Base-by-base conservation (phyloP, 2,113 vertebrate species). In the Diglossa brunneiventris region DNA sequence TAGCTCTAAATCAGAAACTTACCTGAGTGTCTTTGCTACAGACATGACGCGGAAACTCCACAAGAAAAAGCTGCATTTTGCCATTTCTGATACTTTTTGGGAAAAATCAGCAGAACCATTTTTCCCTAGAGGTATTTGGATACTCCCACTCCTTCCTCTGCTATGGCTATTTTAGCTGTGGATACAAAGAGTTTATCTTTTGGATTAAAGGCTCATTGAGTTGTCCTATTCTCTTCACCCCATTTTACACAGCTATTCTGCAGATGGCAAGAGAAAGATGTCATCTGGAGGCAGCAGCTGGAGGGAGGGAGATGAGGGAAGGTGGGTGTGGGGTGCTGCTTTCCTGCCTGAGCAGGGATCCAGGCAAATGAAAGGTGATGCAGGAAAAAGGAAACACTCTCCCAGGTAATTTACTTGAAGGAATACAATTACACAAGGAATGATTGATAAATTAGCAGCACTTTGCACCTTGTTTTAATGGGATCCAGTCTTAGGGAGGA, bases 391-490 rank as follows among this genome's bases (percentile, higher is more conserved):
- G 80, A 89, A 93, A 90, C 41, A 11, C 87, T 97, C 94, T 97
- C 81, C 81, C 94, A 92, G 93, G 95, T 96, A 97, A 97, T 98
- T 98, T 96, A 90, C 83, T 87, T 63, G 85, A 87, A 97, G 83
- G 84, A 97, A 96, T 64, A 96, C 96, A 97, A 97, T 97, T 94
- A 95, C 95, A 69, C 0, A 5, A 96, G 93, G 86, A 97, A 91
- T 98, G 98, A 98, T 59, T 98, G 98, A 98, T 97, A 98, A 97
- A 98, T 98, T 98, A 98, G 97, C 92, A 96, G 97, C 97, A 98
- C 97, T 98, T 97, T 98, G 97, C 94, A 91, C 97, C 97, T 98
- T 95, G 96, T 97, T 97, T 98, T 96, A 97, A 97, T 97, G 94
- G 76, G 95, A 96, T 98, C 76, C 8, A 30, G 94, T 98, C 84